Evolutionary conservation across 2,888 invertebrate species (phyloP), one percentile per base, ranked within the genome.

Genomic region (Bembecia ichneumoniformis): DNA sequence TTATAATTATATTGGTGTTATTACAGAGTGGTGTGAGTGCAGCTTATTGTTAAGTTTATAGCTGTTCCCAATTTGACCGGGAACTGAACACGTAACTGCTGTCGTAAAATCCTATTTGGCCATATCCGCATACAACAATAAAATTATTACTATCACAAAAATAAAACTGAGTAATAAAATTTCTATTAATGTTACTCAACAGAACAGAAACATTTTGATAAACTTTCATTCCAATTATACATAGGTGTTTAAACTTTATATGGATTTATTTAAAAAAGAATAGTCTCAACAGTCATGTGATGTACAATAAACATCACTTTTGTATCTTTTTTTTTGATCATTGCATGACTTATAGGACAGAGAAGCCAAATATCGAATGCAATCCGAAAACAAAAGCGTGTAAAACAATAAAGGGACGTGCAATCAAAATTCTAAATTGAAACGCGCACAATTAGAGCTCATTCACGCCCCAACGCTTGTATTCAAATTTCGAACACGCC

Each of bases 361-460:
- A 28, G 9, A 28, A 28, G 28, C 9, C 9, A 28, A 28, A 28
- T 28, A 28, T 28, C 28, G 28, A 28, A 28, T 28, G 28, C 28
- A 28, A 28, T 28, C 28, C 28, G 28, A 52, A 64, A 65, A 78
- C 74, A 81, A 80, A 73, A 71, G 73, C 56, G 57, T 67, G 66
- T 70, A 68, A 74, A 81, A 81, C 72, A 79, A 80, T 72, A 65
- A 65, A 63, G 64, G 66, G 65, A 73, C 74, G 71, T 59, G 73
- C 74, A 77, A 81, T 81, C 71, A 74, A 74, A 75, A 78, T 76
- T 78, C 68, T 62, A 75, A 79, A 77, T 75, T 74, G 70, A 73
- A 68, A 64, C 66, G 67, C 63, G 66, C 63, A 71, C 76, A 77
- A 80, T 81, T 74, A 74, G 69, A 66, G 55, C 61, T 67, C 64